phyloP scores from a whole-genome alignment of 2,888 invertebrate species.

The Diadegma fenestrale region DNA sequence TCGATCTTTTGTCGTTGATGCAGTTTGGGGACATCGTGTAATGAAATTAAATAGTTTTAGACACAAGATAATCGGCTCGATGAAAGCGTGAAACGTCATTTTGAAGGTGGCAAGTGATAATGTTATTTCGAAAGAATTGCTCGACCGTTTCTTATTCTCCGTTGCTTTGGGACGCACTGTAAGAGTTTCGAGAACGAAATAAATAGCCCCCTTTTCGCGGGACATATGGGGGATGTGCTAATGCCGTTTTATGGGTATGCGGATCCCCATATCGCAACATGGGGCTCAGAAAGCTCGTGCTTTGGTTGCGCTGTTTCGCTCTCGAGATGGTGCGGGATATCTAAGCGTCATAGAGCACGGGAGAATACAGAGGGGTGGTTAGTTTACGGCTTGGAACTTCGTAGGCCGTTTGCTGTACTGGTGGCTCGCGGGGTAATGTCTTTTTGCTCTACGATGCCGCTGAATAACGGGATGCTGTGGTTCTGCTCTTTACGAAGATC shows the following conservation, averaged over 20 bases:
- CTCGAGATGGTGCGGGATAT: conserved; percentile 32
- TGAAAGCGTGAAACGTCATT: background rate
- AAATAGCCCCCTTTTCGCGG: conserved; percentile 72
- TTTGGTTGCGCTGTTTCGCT: conserved; percentile 46
- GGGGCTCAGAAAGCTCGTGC: conserved; percentile 69
- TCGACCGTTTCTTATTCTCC: conserved; percentile 14
- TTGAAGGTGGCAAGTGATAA: background rate
- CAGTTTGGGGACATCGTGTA: background rate
- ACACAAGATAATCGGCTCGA: background rate
- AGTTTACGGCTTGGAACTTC: conserved; percentile 57
- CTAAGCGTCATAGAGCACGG: conserved; percentile 32
- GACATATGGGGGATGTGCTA: conserved; percentile 81
- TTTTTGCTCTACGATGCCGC: conserved; percentile 45
- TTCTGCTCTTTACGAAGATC: conserved; percentile 39
- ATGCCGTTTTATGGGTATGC: conserved; percentile 81
- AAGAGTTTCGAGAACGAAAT: conserved; percentile 67
- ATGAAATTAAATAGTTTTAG: background rate
- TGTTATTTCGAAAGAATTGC: background rate
- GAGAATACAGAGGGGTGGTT: conserved; percentile 35
- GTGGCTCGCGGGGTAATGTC: conserved; percentile 61
- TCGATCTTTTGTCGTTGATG: background rate
- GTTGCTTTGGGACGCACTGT: conserved; percentile 2
- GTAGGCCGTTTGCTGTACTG: conserved; percentile 60
- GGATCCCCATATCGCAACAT: conserved; percentile 82
- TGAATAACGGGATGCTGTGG: conserved; percentile 7